Percentiles rank a stretch among this genome's conserved stretches.
phyloP scores from a whole-genome alignment of 2,113 vertebrate species.

The Piprites chloris region DNA sequence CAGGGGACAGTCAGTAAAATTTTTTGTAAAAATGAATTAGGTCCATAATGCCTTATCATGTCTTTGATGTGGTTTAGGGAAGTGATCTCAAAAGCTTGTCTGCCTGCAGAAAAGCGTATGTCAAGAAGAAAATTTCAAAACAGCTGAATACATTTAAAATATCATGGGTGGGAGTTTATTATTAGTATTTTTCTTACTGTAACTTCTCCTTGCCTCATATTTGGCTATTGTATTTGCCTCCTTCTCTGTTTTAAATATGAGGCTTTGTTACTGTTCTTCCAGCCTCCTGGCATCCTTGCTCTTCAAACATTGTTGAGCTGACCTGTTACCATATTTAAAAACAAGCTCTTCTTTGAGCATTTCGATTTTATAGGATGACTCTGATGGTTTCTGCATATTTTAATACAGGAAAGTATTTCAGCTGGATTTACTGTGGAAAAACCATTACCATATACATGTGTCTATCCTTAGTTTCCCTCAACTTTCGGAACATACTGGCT shows the following conservation, averaged over 20 bases:
- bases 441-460: not conserved
- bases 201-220: not conserved
- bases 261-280: not conserved
- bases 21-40: not conserved
- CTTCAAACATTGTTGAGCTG: not conserved
- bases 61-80: not conserved
- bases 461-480: not conserved
- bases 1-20: not conserved
- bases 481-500: not conserved
- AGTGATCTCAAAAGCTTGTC: not conserved
- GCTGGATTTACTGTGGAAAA: not conserved
- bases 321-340: not conserved
- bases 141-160: not conserved
- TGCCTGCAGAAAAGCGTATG: not conserved
- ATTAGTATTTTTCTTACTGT: not conserved
- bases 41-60: not conserved
- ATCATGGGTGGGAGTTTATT: not conserved
- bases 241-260: not conserved
- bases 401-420: not conserved
- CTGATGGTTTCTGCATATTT: not conserved
- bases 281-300: not conserved
- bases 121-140: not conserved
- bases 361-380: not conserved
- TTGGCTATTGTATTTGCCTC: not conserved
- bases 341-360: not conserved